Evolutionary conservation across 2,888 invertebrate genomes (phyloP), one percentile per base, ranked within the genome.

Genomic region (Embidobia sp.): DNA sequence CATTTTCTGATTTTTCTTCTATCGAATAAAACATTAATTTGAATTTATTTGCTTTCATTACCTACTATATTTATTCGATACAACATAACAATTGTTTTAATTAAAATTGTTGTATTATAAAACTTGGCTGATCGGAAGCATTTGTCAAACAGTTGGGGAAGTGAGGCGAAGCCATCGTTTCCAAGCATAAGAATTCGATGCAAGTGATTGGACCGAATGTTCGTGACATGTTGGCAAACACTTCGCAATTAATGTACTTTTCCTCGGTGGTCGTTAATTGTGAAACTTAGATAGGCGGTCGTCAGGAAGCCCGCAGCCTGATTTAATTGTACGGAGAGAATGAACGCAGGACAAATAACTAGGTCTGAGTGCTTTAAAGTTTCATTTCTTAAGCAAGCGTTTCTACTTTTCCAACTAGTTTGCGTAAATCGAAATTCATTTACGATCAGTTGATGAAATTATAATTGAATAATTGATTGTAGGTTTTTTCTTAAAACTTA

Each of bases 221-320:
- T 84, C 80, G 70, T 85, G 87, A 86, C 87, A 83, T 66, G 59
- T 79, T 74, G 61, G 79, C 79, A 67, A 72, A 79, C 70, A 81
- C 80, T 73, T 73, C 79, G 84, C 85, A 86, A 88, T 87, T 87
- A 88, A 87, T 88, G 87, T 86, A 87, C 88, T 89, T 88, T 88
- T 87, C 85, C 80, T 80, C 72, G 79, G 79, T 80, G 79, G 81
- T 77, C 84, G 87, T 87, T 89, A 89, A 89, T 89, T 89, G 89
- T 89, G 85, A 89, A 89, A 89, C 88, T 89, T 89, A 87, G 87
- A 89, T 89, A 82, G 84, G 87, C 85, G 88, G 88, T 88, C 82
- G 86, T 83, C 81, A 79, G 77, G 64, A 83, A 82, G 80, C 82
- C 84, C 85, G 78, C 83, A 82, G 84, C 82, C 77, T 79, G 81